A percentile compares a stretch with the other conserved stretches of the same genome.
Evolutionary conservation across 2,797 vertebrate genomes (phyloP).

Genomic region (Lepus townsendii): DNA sequence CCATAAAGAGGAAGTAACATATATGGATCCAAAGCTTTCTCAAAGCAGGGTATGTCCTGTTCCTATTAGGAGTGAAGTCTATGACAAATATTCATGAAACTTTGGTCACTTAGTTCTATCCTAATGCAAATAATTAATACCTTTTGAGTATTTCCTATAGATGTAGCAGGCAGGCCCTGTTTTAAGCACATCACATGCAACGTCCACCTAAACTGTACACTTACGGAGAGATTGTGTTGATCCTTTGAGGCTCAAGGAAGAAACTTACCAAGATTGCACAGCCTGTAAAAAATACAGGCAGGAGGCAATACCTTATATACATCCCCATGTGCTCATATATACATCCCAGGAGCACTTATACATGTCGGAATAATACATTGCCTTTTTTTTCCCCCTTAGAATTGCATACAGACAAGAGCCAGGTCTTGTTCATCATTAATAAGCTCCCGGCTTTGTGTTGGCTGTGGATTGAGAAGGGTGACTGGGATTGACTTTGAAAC

Average conservation of each 20-base stretch:
- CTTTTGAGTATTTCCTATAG: not conserved
- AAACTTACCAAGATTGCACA: not conserved
- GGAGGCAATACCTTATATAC: not conserved
- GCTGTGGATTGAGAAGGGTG: not conserved
- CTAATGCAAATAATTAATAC: not conserved
- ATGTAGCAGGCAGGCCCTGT: not conserved
- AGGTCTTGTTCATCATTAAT: not conserved
- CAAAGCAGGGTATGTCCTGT: not conserved
- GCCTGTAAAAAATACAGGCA: not conserved
- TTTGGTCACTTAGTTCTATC: slow-evolving; percentile 11
- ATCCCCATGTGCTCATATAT: not conserved
- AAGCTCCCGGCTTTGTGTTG: slow-evolving; percentile 41
- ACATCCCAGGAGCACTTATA: not conserved
- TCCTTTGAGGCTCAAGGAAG: not conserved
- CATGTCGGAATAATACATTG: not conserved
- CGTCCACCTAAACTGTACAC: not conserved
- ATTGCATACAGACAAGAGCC: not conserved
- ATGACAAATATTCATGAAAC: not conserved
- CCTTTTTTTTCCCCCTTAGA: not conserved
- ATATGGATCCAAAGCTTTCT: not conserved
- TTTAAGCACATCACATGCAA: not conserved
- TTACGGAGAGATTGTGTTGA: not conserved
- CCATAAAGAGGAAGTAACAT: not conserved
- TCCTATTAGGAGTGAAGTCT: not conserved
- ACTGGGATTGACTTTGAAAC: slow-evolving; percentile 79